Conservation (phyloP, 2,113 vertebrate species). For the Gadus macrocephalus region DNA sequence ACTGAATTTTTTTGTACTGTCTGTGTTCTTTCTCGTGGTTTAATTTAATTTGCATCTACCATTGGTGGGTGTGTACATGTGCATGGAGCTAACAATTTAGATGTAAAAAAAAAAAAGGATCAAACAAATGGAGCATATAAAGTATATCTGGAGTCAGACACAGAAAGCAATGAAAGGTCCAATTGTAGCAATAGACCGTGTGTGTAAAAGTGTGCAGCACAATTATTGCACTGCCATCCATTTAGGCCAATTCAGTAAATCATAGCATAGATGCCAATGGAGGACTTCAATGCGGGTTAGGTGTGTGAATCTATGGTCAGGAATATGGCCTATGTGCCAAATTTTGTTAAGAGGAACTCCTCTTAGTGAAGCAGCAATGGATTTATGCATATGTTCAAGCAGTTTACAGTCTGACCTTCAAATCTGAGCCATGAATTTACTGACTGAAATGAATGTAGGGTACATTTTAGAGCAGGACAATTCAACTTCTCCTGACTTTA, state of each 20-base stretch:
- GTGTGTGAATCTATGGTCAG: constrained; percentile 62
- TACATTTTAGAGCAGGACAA: constrained; percentile 56
- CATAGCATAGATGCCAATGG: constrained; percentile 69
- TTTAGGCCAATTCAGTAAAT: constrained; percentile 65
- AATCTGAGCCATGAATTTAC: constrained; percentile 72
- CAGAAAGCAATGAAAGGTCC: constrained; percentile 63
- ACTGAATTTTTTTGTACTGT: constrained; percentile 41
- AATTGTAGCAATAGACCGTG: constrained; percentile 69
- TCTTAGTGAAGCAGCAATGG: constrained; percentile 53
- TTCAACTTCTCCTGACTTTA: constrained; percentile 57
- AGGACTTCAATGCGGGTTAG: constrained; percentile 64
- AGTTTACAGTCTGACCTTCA: constrained; percentile 70
- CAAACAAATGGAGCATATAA: constrained; percentile 53
- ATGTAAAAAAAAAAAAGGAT: constrained; percentile 33
- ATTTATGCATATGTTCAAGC: constrained; percentile 68
- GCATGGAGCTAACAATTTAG: constrained; percentile 48
- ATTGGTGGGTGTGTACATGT: constrained; percentile 52
- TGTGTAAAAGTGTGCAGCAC: constrained; percentile 65
- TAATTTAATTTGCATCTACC: constrained; percentile 29
- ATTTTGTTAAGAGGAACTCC: constrained; percentile 38
- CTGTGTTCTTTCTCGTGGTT: constrained; percentile 57
- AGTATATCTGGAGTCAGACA: constrained; percentile 51
- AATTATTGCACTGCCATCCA: constrained; percentile 70
- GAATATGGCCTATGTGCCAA: constrained; percentile 66
- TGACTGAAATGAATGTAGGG: constrained; percentile 71